phyloP scores from a whole-genome alignment of 2,113 vertebrate species.

The Salminus brasiliensis region DNA sequence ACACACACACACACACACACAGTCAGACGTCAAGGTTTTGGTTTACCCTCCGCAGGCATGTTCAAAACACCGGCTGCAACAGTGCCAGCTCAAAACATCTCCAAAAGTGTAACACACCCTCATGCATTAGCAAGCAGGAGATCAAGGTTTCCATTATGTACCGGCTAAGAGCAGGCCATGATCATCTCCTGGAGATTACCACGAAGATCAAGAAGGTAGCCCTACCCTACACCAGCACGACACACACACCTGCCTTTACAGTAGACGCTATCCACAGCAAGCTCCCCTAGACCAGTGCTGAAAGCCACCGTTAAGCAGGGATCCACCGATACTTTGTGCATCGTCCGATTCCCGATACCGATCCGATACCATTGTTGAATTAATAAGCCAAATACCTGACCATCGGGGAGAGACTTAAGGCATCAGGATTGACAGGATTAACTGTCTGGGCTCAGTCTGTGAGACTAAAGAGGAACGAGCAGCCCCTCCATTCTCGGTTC shows the following conservation, averaged over 20 bases:
- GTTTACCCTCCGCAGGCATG: neutral
- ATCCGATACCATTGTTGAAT: too few relatives aligned
- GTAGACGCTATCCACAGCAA: too few relatives aligned
- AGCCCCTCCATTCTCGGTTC: too few relatives aligned
- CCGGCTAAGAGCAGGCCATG: slow-evolving; percentile 20
- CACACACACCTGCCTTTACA: neutral
- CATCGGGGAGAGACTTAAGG: too few relatives aligned
- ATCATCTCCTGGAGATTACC: slow-evolving; percentile 14
- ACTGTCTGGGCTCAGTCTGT: too few relatives aligned
- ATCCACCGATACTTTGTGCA: too few relatives aligned
- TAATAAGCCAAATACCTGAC: too few relatives aligned
- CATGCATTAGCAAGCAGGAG: slow-evolving; percentile 26
- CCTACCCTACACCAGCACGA: neutral
- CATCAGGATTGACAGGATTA: too few relatives aligned
- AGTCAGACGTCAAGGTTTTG: slow-evolving; percentile 7
- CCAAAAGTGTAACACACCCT: slow-evolving; percentile 37
- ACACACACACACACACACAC: neutral
- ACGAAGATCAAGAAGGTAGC: neutral
- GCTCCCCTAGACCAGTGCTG: too few relatives aligned
- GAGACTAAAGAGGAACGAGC: too few relatives aligned
- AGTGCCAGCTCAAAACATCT: slow-evolving; percentile 20
- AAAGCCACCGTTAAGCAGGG: too few relatives aligned
- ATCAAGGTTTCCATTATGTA: slow-evolving; percentile 39
- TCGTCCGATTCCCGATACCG: too few relatives aligned
- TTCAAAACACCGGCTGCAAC: slow-evolving; percentile 9